A percentile compares a stretch with the other conserved stretches of the same genome.
phyloP scores from a whole-genome alignment of 2,888 invertebrate genomes.

The Scaptodrosophila latifasciaeformis region DNA sequence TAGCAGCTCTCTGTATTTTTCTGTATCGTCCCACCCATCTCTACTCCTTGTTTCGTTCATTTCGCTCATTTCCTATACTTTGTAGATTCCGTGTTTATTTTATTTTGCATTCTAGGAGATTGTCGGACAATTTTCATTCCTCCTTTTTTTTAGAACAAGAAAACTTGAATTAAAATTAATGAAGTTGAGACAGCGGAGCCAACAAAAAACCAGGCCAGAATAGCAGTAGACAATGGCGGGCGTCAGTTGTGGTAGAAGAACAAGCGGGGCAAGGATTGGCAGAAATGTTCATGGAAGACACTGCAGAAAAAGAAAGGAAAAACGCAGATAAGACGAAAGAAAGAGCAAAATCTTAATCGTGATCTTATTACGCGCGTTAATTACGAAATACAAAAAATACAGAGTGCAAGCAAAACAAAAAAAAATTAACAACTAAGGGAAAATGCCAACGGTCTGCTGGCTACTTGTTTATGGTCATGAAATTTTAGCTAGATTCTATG shows the following conservation, averaged over 20 bases:
- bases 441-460: conserved; percentile 22
- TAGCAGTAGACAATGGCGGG: too few relatives aligned
- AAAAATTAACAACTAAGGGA: conserved; percentile 7
- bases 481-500: conserved; percentile 10
- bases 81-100: neutral
- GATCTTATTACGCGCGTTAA: conserved; percentile 73
- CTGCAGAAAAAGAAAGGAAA: neutral
- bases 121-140: conserved; percentile 36
- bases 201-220: too few relatives aligned
- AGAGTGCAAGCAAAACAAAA: neutral
- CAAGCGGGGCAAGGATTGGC: too few relatives aligned
- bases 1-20: conserved; percentile 15
- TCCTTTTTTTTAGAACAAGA: conserved; percentile 13
- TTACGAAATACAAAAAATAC: conserved; percentile 54
- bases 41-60: neutral
- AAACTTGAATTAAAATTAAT: conserved; percentile 53
- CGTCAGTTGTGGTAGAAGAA: too few relatives aligned
- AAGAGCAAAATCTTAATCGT: conserved; percentile 61
- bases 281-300: conserved; percentile 8
- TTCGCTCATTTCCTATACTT: neutral
- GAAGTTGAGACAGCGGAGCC: conserved; percentile 40
- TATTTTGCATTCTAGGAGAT: conserved; percentile 16
- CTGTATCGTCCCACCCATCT: neutral
- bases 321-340: neutral
- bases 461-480: conserved; percentile 30